These are phyloP conservation scores for Otis tarda DNA, from an alignment of 2,113 vertebrate species.

Conservation along the genomic window DNA sequence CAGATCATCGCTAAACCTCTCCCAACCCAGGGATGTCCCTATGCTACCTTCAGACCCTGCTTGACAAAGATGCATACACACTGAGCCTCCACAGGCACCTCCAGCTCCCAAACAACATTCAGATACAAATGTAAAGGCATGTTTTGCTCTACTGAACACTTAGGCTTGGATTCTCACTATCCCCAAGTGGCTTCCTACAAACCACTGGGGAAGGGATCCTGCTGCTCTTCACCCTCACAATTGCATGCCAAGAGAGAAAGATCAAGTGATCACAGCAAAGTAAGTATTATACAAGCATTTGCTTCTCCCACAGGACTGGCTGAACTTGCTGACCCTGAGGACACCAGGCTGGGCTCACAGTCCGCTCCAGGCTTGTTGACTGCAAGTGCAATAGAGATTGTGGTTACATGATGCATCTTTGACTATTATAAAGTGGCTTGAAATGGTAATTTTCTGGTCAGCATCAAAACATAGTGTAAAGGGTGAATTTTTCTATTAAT, in stretches of 20 bases:
- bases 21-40: not conserved
- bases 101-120: not conserved
- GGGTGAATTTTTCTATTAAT: not conserved
- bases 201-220: not conserved
- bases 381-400: not conserved
- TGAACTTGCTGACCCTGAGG: not conserved
- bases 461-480: not conserved
- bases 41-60: not conserved
- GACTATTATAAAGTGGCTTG: not conserved
- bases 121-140: not conserved
- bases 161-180: not conserved
- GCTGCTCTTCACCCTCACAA: not conserved
- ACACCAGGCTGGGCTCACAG: not conserved
- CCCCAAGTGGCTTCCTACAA: not conserved
- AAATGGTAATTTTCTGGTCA: not conserved
- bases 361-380: not conserved
- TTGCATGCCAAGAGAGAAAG: not conserved
- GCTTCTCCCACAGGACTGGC: not conserved
- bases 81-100: not conserved
- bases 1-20: not conserved
- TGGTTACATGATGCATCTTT: not conserved
- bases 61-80: not conserved
- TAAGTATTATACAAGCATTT: not conserved
- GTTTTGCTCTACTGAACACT: not conserved
- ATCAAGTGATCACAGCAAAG: not conserved